Evolutionary conservation across 1,140 invertebrate species (phyloP), one percentile per base, ranked within the genome.

Genomic region (Trichonephila clavata): DNA sequence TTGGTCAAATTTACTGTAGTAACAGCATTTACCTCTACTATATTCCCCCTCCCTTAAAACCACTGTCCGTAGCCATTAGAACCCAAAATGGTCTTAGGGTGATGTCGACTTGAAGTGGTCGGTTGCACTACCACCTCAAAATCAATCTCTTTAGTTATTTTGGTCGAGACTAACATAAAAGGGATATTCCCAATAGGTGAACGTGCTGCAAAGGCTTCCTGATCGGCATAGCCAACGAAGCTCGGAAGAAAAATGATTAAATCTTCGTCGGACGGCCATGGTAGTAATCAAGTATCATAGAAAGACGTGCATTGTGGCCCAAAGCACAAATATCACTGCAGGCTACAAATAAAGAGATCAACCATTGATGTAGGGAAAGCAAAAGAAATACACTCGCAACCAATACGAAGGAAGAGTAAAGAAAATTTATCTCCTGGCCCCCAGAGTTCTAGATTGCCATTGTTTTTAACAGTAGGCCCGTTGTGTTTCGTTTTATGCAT

Each of bases 101-200:
- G 63, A 68, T 77, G 87, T 89, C 39, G 32, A 89, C 39, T 77
- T 89, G 87, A 89, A 89, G 87, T 89, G 43, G 87, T 32, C 60
- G 39, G 86, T 43, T 43, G 65, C 89, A 61, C 50, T 50, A 71
- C 24, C 77, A 90, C 57, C 89, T 90, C 77, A 90, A 90, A 90
- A 90, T 90, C 89, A 90, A 90, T 81, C 89, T 90, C 89, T 81
- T 90, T 90, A 90, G 89, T 90, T 80, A 90, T 90, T 90, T 90
- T 39, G 43, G 89, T 90, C 77, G 89, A 61, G 77, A 43, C 50
- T 32, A 90, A 90, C 89, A 90, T 81, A 81, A 90, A 90, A 90
- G 57, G 89, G 89, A 90, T 90, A 90, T 80, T 81, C 77, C 89
- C 89, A 59, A 59, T 61, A 81, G 89, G 68, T 32, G 59, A 61